These are phyloP conservation scores for Lasioglossum malachurum DNA, from an alignment of 2,888 invertebrate species.

Conservation along the genomic window DNA sequence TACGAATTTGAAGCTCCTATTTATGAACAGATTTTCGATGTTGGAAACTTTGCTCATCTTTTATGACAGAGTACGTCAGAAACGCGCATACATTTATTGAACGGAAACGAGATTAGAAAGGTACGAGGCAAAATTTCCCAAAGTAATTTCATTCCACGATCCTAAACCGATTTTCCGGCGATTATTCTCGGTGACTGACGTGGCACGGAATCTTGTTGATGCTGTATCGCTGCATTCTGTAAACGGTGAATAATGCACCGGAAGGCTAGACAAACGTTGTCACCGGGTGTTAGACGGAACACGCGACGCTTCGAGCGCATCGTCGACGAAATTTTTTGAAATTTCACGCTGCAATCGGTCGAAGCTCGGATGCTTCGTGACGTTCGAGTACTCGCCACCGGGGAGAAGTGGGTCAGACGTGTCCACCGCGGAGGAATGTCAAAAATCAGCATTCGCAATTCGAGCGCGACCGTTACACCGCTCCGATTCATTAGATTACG, in stretches of 20 bases:
- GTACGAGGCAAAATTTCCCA: not conserved
- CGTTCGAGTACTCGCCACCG: not conserved
- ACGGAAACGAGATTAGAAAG: not conserved
- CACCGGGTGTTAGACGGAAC: not conserved
- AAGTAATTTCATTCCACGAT: not conserved
- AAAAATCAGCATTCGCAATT: conserved; percentile 61
- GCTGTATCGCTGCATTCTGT: not conserved
- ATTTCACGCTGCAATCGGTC: not conserved
- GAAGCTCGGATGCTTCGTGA: not conserved
- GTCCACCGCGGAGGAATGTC: conserved; percentile 51
- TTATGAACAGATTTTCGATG: not conserved
- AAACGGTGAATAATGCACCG: not conserved
- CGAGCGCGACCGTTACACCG: conserved; percentile 48
- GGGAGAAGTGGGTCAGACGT: conserved; percentile 52
- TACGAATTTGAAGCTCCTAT: not conserved
- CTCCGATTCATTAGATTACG: conserved; percentile 55
- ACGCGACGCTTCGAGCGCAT: not conserved
- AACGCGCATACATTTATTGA: not conserved
- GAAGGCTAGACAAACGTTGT: not conserved
- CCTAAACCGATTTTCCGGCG: not conserved
- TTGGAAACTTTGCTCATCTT: no score
- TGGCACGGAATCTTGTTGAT: not conserved
- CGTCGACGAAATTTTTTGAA: not conserved
- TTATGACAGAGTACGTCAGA: not conserved
- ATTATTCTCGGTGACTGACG: not conserved